phyloP scores from a whole-genome alignment of 2,797 vertebrate genomes.

The Toxotes lorentzi region DNA sequence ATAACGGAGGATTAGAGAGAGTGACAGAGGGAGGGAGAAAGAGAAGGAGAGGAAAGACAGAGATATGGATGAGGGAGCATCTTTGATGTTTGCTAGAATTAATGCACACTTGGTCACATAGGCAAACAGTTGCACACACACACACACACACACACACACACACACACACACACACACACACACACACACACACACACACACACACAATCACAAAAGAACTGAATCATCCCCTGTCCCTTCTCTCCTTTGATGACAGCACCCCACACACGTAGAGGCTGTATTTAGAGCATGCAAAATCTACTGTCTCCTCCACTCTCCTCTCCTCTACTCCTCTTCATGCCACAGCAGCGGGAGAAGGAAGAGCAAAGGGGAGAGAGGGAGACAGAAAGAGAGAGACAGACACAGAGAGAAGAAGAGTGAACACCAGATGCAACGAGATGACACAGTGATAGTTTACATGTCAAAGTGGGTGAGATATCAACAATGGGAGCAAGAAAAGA shows the following conservation, averaged over 20 bases:
- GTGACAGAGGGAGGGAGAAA: slow-evolving; percentile 50
- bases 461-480: slow-evolving; percentile 64
- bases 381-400: slow-evolving; percentile 31
- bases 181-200: slow-evolving; percentile 28
- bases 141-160: neutral
- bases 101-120: slow-evolving; percentile 58
- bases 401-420: slow-evolving; percentile 45
- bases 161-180: neutral
- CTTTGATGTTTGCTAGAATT: slow-evolving; percentile 77
- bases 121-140: slow-evolving; percentile 39
- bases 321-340: slow-evolving; percentile 64
- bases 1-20: slow-evolving; percentile 65
- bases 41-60: slow-evolving; percentile 54
- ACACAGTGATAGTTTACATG: slow-evolving; percentile 68
- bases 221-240: slow-evolving; percentile 70
- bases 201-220: slow-evolving; percentile 55
- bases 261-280: slow-evolving; percentile 79
- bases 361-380: slow-evolving; percentile 21
- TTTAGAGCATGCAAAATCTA: slow-evolving; percentile 88
- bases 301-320: slow-evolving; percentile 81
- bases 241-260: slow-evolving; percentile 77
- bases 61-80: slow-evolving; percentile 70
- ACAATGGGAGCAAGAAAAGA: slow-evolving; percentile 49
- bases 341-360: slow-evolving; percentile 59
- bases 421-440: slow-evolving; percentile 64